A percentile compares a stretch with the other conserved stretches of the same genome.
Evolutionary conservation across 2,113 vertebrate genomes (phyloP).

Genomic region (Notiomystis cincta): DNA sequence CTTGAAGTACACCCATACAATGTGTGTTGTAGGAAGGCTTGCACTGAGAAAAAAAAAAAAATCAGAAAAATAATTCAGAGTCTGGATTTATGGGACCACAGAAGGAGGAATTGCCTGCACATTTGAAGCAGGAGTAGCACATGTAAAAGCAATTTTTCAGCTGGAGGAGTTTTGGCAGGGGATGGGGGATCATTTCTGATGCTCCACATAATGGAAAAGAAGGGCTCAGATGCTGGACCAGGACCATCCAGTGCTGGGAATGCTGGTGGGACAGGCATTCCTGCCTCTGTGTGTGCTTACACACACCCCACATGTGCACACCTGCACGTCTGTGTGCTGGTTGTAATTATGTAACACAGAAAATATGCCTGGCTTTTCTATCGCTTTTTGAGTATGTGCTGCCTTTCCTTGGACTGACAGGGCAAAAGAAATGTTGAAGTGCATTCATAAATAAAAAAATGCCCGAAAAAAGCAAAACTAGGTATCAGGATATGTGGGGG

Average conservation of each 20-base stretch:
- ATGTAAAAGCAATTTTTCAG: background rate
- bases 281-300: background rate
- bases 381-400: background rate
- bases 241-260: background rate
- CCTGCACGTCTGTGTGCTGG: background rate
- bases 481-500: background rate
- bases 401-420: background rate
- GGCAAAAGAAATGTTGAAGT: background rate
- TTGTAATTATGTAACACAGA: background rate
- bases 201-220: background rate
- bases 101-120: background rate
- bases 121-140: background rate
- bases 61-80: background rate
- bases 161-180: background rate
- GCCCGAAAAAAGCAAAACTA: background rate
- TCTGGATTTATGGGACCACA: background rate
- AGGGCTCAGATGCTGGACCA: background rate
- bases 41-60: background rate
- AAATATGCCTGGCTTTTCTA: background rate
- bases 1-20: background rate
- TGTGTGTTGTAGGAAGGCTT: background rate
- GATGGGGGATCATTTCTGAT: background rate
- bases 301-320: background rate
- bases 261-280: background rate
- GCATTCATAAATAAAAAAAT: background rate